Conservation (phyloP, 2,888 invertebrate genomes). For the Nomada fabriciana region DNA sequence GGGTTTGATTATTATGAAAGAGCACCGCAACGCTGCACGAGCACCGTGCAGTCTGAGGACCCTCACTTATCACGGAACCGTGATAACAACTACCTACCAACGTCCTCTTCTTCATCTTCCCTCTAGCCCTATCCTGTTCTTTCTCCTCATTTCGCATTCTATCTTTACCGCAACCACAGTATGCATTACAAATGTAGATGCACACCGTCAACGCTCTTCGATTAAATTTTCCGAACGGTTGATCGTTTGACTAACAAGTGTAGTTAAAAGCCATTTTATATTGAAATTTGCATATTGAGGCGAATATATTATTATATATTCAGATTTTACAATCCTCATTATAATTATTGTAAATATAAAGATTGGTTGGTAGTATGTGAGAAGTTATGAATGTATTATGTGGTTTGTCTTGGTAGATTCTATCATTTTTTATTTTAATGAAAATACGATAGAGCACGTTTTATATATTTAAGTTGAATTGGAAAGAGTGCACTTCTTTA, state of each 20-base stretch:
- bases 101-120: conserved; percentile 24
- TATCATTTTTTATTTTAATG: too few species aligned
- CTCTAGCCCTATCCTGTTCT: conserved; percentile 12
- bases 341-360: too few species aligned
- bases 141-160: conserved; percentile 19
- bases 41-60: conserved; percentile 74
- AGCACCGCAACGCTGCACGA: conserved; percentile 64
- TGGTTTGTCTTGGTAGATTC: too few species aligned
- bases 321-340: too few species aligned
- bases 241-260: not conserved
- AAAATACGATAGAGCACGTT: too few species aligned
- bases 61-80: conserved; percentile 78
- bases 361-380: too few species aligned
- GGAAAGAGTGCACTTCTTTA: too few species aligned
- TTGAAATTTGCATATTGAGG: too few species aligned
- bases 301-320: too few species aligned
- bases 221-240: not conserved
- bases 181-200: conserved; percentile 7
- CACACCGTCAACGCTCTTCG: not conserved
- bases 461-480: too few species aligned
- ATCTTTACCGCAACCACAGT: conserved; percentile 5
- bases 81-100: conserved; percentile 77
- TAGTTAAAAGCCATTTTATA: too few species aligned
- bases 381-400: too few species aligned
- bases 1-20: conserved; percentile 73